A percentile compares a stretch with the other conserved stretches of the same genome.
These are phyloP conservation scores for Hypothenemus hampei DNA, from an alignment of 1,140 invertebrate species.

Conservation along the genomic window DNA sequence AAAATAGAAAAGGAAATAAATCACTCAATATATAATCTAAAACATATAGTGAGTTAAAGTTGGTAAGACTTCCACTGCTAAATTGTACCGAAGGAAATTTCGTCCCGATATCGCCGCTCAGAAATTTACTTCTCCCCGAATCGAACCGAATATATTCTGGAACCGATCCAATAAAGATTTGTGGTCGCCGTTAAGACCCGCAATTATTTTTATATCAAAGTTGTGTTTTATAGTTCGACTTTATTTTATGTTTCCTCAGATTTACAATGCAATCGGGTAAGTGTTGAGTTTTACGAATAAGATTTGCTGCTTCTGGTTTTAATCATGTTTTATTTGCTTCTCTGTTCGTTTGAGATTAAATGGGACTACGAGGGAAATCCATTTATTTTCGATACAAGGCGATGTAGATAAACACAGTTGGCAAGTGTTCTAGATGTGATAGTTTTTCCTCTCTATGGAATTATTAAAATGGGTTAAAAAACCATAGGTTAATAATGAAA, in stretches of 20 bases:
- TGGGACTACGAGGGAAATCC: no score
- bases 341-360: neutral
- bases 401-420: no score
- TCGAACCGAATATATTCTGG: conserved; percentile 15
- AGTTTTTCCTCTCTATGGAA: no score
- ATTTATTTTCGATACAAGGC: no score
- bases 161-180: conserved; percentile 26
- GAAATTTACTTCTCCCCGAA: conserved; percentile 5
- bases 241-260: conserved; percentile 22
- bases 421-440: no score
- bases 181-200: conserved; percentile 12
- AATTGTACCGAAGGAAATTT: conserved; percentile 7
- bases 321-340: neutral
- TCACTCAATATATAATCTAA: no score
- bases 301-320: conserved; percentile 7
- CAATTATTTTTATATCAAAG: conserved; percentile 28
- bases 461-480: no score
- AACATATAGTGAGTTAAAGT: no score
- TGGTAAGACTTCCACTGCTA: no score
- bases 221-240: conserved; percentile 20
- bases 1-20: no score
- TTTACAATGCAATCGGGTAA: conserved; percentile 18
- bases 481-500: no score
- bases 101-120: conserved; percentile 3
- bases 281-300: conserved; percentile 2